These are phyloP conservation scores for Trididemnum miniatum DNA, from an alignment of 23 tunicate species.

Conservation along the genomic window DNA sequence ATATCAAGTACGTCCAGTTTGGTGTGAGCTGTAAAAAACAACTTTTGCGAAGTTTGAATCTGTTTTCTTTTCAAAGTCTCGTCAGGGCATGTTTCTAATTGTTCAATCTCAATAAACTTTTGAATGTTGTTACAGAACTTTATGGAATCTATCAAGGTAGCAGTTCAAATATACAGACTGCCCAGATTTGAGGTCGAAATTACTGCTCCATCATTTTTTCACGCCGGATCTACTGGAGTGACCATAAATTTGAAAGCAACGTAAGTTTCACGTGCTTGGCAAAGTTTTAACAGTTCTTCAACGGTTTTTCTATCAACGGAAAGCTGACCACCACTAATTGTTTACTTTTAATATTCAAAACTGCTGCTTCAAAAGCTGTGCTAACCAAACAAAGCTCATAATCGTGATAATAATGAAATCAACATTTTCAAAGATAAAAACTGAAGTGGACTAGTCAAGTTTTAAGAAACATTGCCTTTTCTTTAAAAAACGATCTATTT, in stretches of 20 bases:
- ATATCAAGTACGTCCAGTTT: slow-evolving; percentile 13
- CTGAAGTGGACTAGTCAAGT: no score
- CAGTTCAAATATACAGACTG: neutral
- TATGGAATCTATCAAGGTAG: neutral
- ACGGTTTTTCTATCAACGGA: no score
- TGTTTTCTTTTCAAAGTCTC: neutral
- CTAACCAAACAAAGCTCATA: no score
- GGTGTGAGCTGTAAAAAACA: neutral
- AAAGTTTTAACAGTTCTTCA: no score
- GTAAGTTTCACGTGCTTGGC: no score
- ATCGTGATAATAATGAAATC: no score
- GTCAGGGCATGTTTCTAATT: neutral
- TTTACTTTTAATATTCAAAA: no score
- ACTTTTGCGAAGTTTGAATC: neutral
- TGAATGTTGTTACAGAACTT: neutral
- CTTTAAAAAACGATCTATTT: no score
- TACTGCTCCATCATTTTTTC: neutral
- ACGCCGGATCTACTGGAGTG: neutral
- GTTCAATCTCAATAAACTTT: neutral
- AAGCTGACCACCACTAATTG: no score
- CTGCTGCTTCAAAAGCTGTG: no score
- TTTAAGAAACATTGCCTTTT: no score
- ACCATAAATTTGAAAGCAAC: neutral
- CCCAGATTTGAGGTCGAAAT: neutral
- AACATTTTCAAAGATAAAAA: no score